Base-by-base conservation (phyloP, 2,797 vertebrate species). In the Xenops minutus region DNA sequence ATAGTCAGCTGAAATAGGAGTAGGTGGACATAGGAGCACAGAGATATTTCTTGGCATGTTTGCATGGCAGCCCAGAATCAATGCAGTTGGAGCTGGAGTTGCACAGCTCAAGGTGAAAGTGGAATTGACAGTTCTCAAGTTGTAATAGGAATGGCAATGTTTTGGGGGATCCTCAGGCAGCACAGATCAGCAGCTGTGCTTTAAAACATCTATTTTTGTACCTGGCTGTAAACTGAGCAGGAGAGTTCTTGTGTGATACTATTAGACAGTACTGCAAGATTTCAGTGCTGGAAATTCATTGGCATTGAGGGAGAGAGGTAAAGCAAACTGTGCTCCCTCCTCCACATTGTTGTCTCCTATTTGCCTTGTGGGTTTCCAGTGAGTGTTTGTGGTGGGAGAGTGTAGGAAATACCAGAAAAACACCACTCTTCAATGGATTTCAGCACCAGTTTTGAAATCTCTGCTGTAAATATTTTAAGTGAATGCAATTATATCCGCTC, bases 1-100 rank as follows among this genome's bases (percentile, higher is more conserved):
- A 78, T 15, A 62, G 81, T 90, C 82, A 94, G 76, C 94, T 97
- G 85, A 76, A 88, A 95, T 64, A 68, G 27, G 76, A 75, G 64
- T 88, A 84, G 51, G 30, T 21, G 26, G n/a, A 66, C 37, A 66
- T 6, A 84, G 64, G 48, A 82, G 46, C 34, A 32, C 5, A 49
- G 49, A 68, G 37, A 24, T 24, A 32, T 39, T 82, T 86, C 63
- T 62, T 82, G 37, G 44, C 0, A 0, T 20, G 18, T 69, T 69
- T 63, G 59, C 11, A 2, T 51, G 68, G 26, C 48, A 84, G 41
- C 48, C 39, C 62, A 32, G 55, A 63, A 17, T 55, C 1, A 0
- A 11, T 52, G 56, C 44, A 14, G 23, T 14, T 61, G 37, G 51
- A 73, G 44, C 43, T 2, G 4, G 7, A 14, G 41, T 41, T 22